A percentile compares a stretch with the other conserved stretches of the same genome.
Conservation (phyloP, 1,140 invertebrate genomes). For the Ridgeia piscesae region DNA sequence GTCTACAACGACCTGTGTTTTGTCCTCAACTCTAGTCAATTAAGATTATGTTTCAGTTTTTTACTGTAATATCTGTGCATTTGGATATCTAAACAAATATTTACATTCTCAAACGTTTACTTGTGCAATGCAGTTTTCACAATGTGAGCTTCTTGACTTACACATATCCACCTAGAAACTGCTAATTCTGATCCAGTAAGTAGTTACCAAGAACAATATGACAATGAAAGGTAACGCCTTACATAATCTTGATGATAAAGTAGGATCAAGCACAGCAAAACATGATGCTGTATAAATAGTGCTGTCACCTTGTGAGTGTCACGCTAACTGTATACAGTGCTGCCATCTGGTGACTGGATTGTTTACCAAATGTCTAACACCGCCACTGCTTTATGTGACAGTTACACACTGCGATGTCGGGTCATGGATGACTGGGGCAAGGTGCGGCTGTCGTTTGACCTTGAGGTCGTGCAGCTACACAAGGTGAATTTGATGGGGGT, state of each 20-base stretch:
- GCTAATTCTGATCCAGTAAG: no score
- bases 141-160: no score
- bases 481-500: conserved; percentile 67
- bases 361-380: background rate
- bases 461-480: conserved; percentile 72
- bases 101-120: no score
- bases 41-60: no score
- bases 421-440: conserved; percentile 61
- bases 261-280: background rate
- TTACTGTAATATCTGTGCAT: no score
- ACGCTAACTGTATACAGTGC: background rate
- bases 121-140: no score
- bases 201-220: background rate
- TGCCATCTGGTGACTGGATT: background rate
- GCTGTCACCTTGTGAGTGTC: background rate
- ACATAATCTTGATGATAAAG: background rate
- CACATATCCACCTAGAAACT: no score
- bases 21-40: no score
- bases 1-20: no score
- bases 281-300: background rate
- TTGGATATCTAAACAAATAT: no score
- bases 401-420: conserved; percentile 69
- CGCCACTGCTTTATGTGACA: conserved; percentile 41
- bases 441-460: conserved; percentile 70
- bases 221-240: background rate